These are phyloP conservation scores for Eledone cirrhosa DNA, from an alignment of 2,888 invertebrate species.

Conservation along the genomic window DNA sequence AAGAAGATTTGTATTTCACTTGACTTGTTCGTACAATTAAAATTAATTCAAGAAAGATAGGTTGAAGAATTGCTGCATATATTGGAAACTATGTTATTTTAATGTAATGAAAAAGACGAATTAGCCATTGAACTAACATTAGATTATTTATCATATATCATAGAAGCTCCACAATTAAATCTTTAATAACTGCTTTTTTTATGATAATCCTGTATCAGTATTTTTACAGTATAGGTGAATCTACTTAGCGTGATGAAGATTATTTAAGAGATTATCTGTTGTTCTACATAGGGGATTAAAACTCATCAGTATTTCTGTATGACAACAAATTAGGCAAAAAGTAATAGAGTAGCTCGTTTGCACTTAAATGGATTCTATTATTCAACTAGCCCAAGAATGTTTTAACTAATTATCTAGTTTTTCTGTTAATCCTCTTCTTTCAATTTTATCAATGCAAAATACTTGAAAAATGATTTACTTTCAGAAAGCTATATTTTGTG, in stretches of 20 bases:
- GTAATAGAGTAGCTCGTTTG: slow-evolving; percentile 12
- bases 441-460: no score
- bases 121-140: neutral
- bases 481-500: no score
- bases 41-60: no score
- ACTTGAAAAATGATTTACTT: no score
- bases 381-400: no score
- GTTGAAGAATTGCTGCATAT: no score
- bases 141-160: slow-evolving; percentile 12
- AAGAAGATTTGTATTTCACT: no score
- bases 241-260: slow-evolving; percentile 24
- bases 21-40: no score
- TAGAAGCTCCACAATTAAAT: slow-evolving; percentile 20
- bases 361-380: neutral
- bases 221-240: slow-evolving; percentile 27
- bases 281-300: slow-evolving; percentile 1
- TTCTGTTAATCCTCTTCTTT: no score
- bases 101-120: no score
- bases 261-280: slow-evolving; percentile 14
- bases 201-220: slow-evolving; percentile 24
- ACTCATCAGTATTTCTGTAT: slow-evolving; percentile 21
- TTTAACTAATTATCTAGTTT: no score
- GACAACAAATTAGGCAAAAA: slow-evolving; percentile 18
- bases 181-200: slow-evolving; percentile 21
- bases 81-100: no score